Base-by-base conservation (phyloP, 2,888 invertebrate genomes). In the Caenorhabditis sinica region DNA sequence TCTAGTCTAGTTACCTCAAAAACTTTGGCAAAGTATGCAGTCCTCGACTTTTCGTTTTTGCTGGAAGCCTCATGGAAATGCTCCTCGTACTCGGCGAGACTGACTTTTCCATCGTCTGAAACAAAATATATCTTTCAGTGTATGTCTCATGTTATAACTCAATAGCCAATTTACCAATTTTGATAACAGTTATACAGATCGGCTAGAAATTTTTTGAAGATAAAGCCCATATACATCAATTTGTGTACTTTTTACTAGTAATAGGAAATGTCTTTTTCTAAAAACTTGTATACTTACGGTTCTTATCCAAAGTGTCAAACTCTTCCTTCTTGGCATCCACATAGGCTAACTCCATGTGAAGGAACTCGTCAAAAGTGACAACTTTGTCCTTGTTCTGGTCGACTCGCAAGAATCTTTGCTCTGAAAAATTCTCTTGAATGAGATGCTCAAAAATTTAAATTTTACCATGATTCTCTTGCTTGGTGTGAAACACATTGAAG, bases 251-350 rank as follows among this genome's bases (percentile, higher is more conserved):
- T n/a, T n/a, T n/a, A n/a, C n/a, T n/a, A n/a, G n/a, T n/a, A n/a
- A n/a, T n/a, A n/a, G n/a, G n/a, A n/a, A n/a, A n/a, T n/a, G n/a
- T 40, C 6, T 40, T 58, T 15, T 60, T 9, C 11, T 17, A 8
- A 43, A 65, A n/a, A n/a, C n/a, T n/a, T n/a, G n/a, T n/a, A n/a
- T n/a, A 80, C 85, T 79, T 60, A 88, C 87, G 84, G 73, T 91
- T 86, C 56, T 86, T 85, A 56, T 91, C 91, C 20, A 91, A 72
- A 8, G 79, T 74, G 45, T 91, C 87, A 83, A 91, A 91, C 69
- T 91, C 91, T 51, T 91, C 91, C 53, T 87, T 85, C 75, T 91
- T 91, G 8, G 91, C 87, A 28, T 90, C 88, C 40, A 90, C 91
- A 51, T 90, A 91, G 2, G 88, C 88, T 30, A 88, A 51, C 68